Percentiles rank a stretch among this genome's conserved stretches.
These are phyloP conservation scores for Dunckerocampus dactyliophorus DNA, from an alignment of 2,113 vertebrate genomes.

Conservation along the genomic window DNA sequence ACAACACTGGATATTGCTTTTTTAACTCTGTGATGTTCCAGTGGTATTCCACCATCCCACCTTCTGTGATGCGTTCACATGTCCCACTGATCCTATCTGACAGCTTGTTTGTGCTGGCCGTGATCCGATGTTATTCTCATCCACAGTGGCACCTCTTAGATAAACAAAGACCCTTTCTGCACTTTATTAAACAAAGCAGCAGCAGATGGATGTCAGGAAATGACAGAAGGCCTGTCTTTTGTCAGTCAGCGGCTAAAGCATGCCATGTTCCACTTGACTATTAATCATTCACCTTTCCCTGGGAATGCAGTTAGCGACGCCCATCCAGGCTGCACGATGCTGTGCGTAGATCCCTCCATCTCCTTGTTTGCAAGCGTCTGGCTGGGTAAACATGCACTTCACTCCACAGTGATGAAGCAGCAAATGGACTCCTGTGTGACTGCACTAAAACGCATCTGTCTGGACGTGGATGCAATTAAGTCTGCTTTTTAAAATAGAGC, in stretches of 20 bases:
- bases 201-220: constrained; percentile 13
- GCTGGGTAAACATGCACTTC: too few relatives aligned
- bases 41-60: neutral
- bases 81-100: constrained; percentile 29
- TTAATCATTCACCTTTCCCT: constrained; percentile 40
- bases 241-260: constrained; percentile 24
- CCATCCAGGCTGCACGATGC: constrained; percentile 3
- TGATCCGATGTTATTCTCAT: constrained; percentile 42
- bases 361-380: too few relatives aligned
- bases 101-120: constrained; percentile 39
- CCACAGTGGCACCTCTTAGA: constrained; percentile 30
- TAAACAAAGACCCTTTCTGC: constrained; percentile 30
- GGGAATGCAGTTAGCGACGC: constrained; percentile 13
- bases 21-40: constrained; percentile 4
- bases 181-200: constrained; percentile 30
- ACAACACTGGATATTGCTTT: neutral
- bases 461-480: too few relatives aligned
- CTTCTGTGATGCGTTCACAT: constrained; percentile 16
- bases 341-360: too few relatives aligned
- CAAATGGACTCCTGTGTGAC: too few relatives aligned
- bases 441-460: too few relatives aligned
- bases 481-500: too few relatives aligned
- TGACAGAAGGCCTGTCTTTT: constrained; percentile 24
- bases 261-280: constrained; percentile 33
- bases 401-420: too few relatives aligned